Evolutionary conservation across 2,888 invertebrate genomes (phyloP).

Genomic region (Drosophila acutilabella): DNA sequence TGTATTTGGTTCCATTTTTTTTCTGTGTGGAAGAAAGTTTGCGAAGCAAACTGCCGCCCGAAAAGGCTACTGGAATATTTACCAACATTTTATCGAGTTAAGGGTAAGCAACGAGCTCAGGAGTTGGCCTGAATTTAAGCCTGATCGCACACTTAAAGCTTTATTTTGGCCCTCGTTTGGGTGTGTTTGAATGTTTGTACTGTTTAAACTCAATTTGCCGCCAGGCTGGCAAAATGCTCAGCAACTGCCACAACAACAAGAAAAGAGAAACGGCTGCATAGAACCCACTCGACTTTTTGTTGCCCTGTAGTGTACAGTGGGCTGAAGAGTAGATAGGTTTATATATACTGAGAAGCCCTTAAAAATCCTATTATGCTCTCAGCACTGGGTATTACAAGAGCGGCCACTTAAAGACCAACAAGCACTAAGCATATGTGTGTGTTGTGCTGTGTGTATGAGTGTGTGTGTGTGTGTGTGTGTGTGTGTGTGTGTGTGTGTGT

Average conservation of each 20-base stretch:
- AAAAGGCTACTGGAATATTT: conserved; percentile 28
- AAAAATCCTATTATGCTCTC: not conserved
- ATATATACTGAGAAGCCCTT: not conserved
- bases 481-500: too few relatives aligned
- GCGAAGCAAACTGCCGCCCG: conserved; percentile 18
- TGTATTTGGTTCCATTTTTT: conserved; percentile 29
- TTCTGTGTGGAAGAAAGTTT: conserved; percentile 21
- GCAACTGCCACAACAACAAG: conserved; percentile 27
- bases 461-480: conserved; percentile 14
- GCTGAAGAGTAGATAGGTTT: too few relatives aligned
- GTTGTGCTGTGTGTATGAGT: conserved; percentile 6
- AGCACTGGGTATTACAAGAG: not conserved
- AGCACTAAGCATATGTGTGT: conserved; percentile 20
- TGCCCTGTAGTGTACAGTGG: too few relatives aligned
- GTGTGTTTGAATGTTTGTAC: conserved; percentile 30
- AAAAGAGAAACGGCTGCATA: not conserved
- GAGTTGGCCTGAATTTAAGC: conserved; percentile 12
- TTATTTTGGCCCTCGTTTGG: not conserved
- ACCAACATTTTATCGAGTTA: conserved; percentile 7
- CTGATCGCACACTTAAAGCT: conserved; percentile 10
- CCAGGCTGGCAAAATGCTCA: conserved; percentile 40
- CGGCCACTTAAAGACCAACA: conserved; percentile 27
- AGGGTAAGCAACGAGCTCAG: conserved; percentile 1
- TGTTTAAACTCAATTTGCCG: conserved; percentile 54
- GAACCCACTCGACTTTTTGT: not conserved